Base-by-base conservation (phyloP, 2,113 vertebrate genomes). In the Ctenomys sociabilis region DNA sequence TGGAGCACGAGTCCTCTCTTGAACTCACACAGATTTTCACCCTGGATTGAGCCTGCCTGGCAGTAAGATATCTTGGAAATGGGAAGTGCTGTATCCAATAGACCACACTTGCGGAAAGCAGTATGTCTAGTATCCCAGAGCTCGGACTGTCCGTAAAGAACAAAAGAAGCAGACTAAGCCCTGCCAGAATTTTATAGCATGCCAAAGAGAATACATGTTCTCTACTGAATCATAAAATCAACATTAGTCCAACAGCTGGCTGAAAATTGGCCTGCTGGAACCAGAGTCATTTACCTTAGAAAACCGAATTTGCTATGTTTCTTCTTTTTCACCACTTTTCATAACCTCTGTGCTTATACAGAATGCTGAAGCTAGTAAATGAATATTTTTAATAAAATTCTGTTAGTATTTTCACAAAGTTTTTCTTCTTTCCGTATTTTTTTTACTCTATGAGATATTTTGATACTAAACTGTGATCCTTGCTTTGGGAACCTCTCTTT, bases 1-100 rank as follows among this genome's bases (percentile, higher is more conserved):
- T 63, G 94, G n/a, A 88, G 54, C n/a, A 45, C 92, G 84, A 77
- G 81, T 82, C 54, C 5, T 90, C 89, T 52, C 86, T 83, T 63
- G 87, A 92, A 95, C 37, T 72, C 43, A 86, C 94, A 64, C 54
- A 92, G 91, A 97, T 89, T 95, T 97, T 86, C 88, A 85, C 78
- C 32, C 1, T 43, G 63, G 64, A 88, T 83, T 82, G 84, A 97
- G 86, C 64, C 66, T 94, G 63, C 66, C 75, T 93, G 75, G 87
- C 64, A 92, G 82, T 17, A 5, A 92, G 66, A 52, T 85, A 64
- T 96, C 93, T 85, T 83, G 83, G 84, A 93, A 89, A 84, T 45
- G 35, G 28, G 49, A 96, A 94, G 54, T 80, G 43, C 93, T 49
- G 86, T 35, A 61, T 28, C 43, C 66, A 57, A 80, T 57, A 91